Evolutionary conservation across 2,797 vertebrate genomes (phyloP).

Genomic region (Channa striata): DNA sequence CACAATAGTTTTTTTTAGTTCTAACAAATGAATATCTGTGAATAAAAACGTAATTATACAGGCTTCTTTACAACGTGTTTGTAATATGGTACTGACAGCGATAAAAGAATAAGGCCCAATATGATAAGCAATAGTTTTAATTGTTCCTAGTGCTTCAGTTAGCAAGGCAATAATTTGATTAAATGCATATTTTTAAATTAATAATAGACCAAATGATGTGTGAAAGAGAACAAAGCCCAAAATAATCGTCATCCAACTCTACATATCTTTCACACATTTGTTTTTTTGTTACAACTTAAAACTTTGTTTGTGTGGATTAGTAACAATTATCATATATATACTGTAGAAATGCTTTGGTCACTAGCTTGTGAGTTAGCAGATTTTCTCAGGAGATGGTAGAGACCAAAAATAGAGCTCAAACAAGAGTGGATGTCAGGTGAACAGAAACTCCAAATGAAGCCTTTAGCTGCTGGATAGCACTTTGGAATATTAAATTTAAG

Average conservation of each 20-base stretch:
- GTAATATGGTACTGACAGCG: background rate
- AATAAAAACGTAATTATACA: conserved; percentile 28
- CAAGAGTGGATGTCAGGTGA: too few relatives aligned
- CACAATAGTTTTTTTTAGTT: conserved; percentile 45
- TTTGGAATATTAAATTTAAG: too few relatives aligned
- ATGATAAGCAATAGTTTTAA: background rate
- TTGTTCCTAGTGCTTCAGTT: background rate
- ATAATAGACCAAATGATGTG: background rate
- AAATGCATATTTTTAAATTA: background rate
- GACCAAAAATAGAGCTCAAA: background rate
- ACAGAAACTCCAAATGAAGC: background rate
- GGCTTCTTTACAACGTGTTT: conserved; percentile 14
- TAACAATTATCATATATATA: too few relatives aligned
- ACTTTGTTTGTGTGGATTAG: too few relatives aligned
- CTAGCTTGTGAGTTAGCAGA: too few relatives aligned
- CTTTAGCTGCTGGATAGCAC: background rate
- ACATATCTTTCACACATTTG: background rate
- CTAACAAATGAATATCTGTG: conserved; percentile 27
- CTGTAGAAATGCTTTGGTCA: too few relatives aligned
- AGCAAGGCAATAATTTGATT: background rate
- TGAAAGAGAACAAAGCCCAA: too few relatives aligned
- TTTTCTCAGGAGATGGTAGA: background rate
- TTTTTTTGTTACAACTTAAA: too few relatives aligned
- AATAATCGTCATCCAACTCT: too few relatives aligned
- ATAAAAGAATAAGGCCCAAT: background rate